phyloP scores from a whole-genome alignment of 1,140 invertebrate genomes.

The Diuraphis noxia region DNA sequence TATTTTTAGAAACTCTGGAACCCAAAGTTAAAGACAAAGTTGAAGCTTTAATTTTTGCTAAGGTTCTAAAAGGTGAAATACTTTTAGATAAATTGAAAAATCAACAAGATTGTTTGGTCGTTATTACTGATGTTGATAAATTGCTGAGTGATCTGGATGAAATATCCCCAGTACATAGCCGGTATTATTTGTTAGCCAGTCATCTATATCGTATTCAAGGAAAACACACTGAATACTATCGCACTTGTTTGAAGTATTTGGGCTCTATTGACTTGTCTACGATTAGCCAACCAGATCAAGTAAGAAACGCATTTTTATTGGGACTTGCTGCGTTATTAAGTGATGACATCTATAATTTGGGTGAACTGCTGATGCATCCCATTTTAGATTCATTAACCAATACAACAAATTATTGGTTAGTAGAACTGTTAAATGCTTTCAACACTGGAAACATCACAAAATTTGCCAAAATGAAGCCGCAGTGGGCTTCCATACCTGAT shows the following conservation, averaged over 20 bases:
- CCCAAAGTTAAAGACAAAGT: conserved; percentile 85
- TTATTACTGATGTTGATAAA: conserved; percentile 87
- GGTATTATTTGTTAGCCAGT: conserved; percentile 93
- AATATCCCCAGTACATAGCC: conserved; percentile 89
- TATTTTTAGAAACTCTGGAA: conserved; percentile 84
- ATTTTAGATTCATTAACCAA: conserved; percentile 83
- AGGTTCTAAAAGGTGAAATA: conserved; percentile 83
- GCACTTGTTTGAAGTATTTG: conserved; percentile 90
- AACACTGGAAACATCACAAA: conserved; percentile 86
- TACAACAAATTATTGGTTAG: conserved; percentile 85
- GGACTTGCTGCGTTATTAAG: conserved; percentile 92
- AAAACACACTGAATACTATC: conserved; percentile 91
- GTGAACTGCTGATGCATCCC: conserved; percentile 93
- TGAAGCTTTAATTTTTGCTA: conserved; percentile 83
- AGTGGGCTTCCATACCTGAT: conserved; percentile 84
- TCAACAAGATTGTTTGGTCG: conserved; percentile 75
- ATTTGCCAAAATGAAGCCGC: conserved; percentile 80
- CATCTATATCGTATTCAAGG: conserved; percentile 85
- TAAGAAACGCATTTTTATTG: conserved; percentile 85
- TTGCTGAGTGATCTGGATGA: conserved; percentile 88
- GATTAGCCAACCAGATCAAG: conserved; percentile 69
- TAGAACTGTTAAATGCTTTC: conserved; percentile 88
- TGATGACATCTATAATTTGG: conserved; percentile 96
- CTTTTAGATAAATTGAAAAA: conserved; percentile 81
- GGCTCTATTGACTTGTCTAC: conserved; percentile 85